Evolutionary conservation across 2,888 invertebrate species (phyloP).

Genomic region (Epistrophe eligans): DNA sequence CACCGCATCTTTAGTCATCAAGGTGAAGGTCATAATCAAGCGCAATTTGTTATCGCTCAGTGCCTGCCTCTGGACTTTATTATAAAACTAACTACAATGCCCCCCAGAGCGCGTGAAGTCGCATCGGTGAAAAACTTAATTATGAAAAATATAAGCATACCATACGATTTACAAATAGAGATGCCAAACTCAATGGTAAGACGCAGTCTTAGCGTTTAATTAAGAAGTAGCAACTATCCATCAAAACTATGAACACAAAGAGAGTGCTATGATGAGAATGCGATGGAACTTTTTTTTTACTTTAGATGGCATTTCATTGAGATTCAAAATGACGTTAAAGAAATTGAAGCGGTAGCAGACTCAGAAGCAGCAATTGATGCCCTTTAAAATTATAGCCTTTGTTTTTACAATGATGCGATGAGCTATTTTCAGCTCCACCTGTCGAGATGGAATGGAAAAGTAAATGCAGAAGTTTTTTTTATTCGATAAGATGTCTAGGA

Average conservation of each 20-base stretch:
- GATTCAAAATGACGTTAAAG: neutral
- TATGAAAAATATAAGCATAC: conserved; percentile 33
- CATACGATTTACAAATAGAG: conserved; percentile 46
- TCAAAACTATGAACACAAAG: conserved; percentile 31
- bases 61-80: neutral
- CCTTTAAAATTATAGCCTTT: conserved; percentile 45
- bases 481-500: no score
- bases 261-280: conserved; percentile 35
- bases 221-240: conserved; percentile 60
- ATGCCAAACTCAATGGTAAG: conserved; percentile 27
- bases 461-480: no score
- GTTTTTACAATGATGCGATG: conserved; percentile 10
- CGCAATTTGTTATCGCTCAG: conserved; percentile 61
- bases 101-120: conserved; percentile 23
- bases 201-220: conserved; percentile 37
- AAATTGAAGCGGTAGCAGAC: conserved; percentile 3
- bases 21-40: conserved; percentile 74
- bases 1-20: conserved; percentile 21
- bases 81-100: neutral
- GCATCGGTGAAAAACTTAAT: conserved; percentile 53
- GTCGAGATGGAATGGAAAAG: neutral
- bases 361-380: conserved; percentile 36
- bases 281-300: conserved; percentile 45
- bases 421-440: conserved; percentile 11
- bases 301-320: conserved; percentile 1